A percentile compares a stretch with the other conserved stretches of the same genome.
Conservation (phyloP, 2,888 invertebrate species). For the Azorinus chamasolen region DNA sequence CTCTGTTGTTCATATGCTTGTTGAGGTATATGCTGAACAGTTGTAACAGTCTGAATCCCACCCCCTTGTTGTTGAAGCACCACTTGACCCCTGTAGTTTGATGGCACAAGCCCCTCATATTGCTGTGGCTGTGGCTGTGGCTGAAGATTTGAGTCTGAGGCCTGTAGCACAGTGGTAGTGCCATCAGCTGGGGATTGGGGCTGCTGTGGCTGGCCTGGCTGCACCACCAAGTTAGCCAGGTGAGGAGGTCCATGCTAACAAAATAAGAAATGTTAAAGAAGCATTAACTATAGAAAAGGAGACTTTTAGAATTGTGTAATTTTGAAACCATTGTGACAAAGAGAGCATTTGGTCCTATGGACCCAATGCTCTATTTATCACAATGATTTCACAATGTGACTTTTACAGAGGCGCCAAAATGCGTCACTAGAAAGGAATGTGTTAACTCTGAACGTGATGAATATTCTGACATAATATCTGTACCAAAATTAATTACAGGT, state of each 20-base stretch:
- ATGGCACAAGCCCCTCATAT: constrained; percentile 5
- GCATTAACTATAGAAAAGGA: too few species aligned
- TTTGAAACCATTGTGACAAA: too few species aligned
- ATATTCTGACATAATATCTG: too few species aligned
- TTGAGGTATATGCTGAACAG: constrained; percentile 4
- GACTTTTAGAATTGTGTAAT: too few species aligned
- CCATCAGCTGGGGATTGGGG: constrained; percentile 21
- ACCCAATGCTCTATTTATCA: too few species aligned
- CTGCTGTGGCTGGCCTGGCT: constrained; percentile 66
- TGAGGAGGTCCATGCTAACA: constrained; percentile 85
- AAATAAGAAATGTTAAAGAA: constrained; percentile 1
- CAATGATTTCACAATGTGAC: too few species aligned
- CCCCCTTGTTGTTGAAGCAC: constrained; percentile 7
- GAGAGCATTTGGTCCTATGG: too few species aligned
- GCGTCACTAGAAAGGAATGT: too few species aligned
- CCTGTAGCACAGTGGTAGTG: constrained; percentile 14
- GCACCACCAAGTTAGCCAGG: constrained; percentile 81
- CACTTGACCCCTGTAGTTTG: constrained; percentile 9
- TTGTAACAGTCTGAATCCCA: constrained; percentile 1
- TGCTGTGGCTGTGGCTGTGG: constrained; percentile 12
- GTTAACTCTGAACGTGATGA: too few species aligned
- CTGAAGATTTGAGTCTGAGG: constrained; percentile 2
- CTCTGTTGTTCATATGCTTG: neutral
- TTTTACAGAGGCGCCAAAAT: too few species aligned
- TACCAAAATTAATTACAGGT: too few species aligned